Base-by-base conservation (phyloP, 2,797 vertebrate genomes). In the Carapus acus region DNA sequence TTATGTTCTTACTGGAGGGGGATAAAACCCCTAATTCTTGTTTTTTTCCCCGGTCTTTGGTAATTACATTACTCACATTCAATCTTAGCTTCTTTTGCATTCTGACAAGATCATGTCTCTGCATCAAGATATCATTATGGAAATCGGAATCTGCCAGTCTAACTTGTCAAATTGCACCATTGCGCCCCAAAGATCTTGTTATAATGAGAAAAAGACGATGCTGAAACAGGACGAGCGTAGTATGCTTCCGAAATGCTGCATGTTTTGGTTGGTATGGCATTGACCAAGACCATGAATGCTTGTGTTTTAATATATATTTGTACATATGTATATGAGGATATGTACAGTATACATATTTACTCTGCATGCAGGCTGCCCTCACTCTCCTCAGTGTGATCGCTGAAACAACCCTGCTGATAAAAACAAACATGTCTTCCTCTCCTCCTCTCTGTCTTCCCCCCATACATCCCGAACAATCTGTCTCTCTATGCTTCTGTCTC, bases 181-280 rank as follows among this genome's bases (percentile, higher is more conserved):
- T 9, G 37, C 48, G 38, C 69, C 34, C 47, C 43, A 49, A 66
- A 64, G 15, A 62, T 73, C 47, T 68, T 65, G 61, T 69, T 62
- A 54, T 48, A 50, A 54, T 21, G 11, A 44, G 20, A 65, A 57
- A 65, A 19, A 43, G 15, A 52, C 2, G 15, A 2, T 7, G 40
- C 58, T 49, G 49, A 7, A 49, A 52, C 58, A 53, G 65, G 57
- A 43, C 45, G 59, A 74, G 53, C 54, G 68, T 75, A 71, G 76
- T 85, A 82, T 82, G 83, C 84, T 83, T 85, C 81, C 53, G 33
- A 54, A 66, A 43, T 60, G 81, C 79, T 89, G 88, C 88, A 89
- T 90, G 87, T 77, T 78, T 80, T 80, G 77, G 79, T 82, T 86
- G 81, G 69, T 78, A 71, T 74, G 78, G 80, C 82, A 80, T 82